Base-by-base conservation (phyloP, 2,797 vertebrate species). In the Thalassophryne amazonica region DNA sequence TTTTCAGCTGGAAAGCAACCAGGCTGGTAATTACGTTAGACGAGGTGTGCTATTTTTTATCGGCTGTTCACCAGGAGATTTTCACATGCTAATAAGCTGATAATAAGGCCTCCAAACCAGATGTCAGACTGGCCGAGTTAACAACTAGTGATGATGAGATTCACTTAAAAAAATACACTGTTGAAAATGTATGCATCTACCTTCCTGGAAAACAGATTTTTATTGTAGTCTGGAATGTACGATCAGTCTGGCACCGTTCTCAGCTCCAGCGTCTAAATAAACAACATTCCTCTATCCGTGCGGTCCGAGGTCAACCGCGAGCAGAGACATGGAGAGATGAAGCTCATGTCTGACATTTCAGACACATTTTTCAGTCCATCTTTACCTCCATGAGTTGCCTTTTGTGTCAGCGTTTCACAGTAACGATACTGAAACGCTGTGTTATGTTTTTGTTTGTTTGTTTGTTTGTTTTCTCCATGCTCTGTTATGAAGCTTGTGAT, bases 381-480 rank as follows among this genome's bases (percentile, higher is more conserved):
- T 37, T 41, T 38, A 41, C 54, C 51, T 37, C 50, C 18, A 1
- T 0, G n/a, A 62, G 50, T 27, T 34, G 24, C 69, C 50, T 16
- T 11, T 59, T 77, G 60, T 37, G 62, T 74, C 70, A 2, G 78
- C 73, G 83, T 84, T 85, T 69, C 69, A 69, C 80, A 73, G 58
- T n/a, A 45, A 35, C 22, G 17, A 14, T 38, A 25, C 5, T 64
- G 33, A 73, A 52, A 46, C 18, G 31, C 41, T 48, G 39, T n/a
- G 20, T 23, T 54, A 23, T 48, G 17, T 24, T 29, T 28, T 24
- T 2, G n/a, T n/a, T n/a, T n/a, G n/a, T n/a, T n/a, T n/a, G n/a
- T n/a, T 1, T 2, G 1, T 3, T 1, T 1, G 6, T 7, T 12
- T 14, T 11, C 28, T n/a, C 12, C 7, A 36, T 28, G 23, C 41